Percentiles rank a stretch among this genome's conserved stretches.
These are phyloP conservation scores for Hippasteria phrygiana DNA, from an alignment of 53 echinoderm and acorn worm species.

Conservation along the genomic window DNA sequence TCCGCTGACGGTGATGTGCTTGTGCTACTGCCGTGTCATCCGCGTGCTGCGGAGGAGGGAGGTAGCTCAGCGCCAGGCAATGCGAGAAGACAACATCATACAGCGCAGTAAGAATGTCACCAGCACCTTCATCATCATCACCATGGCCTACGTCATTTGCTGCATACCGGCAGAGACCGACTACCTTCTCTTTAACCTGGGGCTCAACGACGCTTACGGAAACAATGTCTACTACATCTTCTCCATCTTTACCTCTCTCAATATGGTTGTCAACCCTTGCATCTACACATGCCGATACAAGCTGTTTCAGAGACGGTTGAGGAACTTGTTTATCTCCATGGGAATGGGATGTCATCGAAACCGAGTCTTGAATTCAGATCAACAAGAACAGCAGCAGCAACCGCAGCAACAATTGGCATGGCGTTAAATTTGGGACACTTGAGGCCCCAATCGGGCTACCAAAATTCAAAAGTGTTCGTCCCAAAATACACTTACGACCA, in stretches of 20 bases:
- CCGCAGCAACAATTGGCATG: too few relatives aligned
- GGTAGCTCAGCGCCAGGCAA: neutral
- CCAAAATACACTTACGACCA: too few relatives aligned
- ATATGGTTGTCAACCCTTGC: constrained; percentile 36
- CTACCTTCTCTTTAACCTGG: constrained; percentile 3
- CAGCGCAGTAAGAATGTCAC: constrained; percentile 18
- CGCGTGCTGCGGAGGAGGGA: neutral
- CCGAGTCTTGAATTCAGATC: neutral
- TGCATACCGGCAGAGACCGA: constrained; percentile 18
- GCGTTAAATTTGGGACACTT: neutral
- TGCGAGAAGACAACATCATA: neutral
- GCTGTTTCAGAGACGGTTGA: neutral
- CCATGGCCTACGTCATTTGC: constrained; percentile 29
- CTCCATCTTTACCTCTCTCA: constrained; percentile 11
- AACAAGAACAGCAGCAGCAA: too few relatives aligned
- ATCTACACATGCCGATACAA: constrained; percentile 33
- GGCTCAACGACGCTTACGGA: constrained; percentile 5
- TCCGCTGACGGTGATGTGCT: constrained; percentile 2
- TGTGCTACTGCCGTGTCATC: constrained; percentile 17
- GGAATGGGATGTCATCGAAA: neutral
- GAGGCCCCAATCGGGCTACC: too few relatives aligned
- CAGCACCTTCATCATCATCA: constrained; percentile 23
- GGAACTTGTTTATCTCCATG: neutral
- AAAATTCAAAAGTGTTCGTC: too few relatives aligned
- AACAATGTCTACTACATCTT: constrained; percentile 15